Evolutionary conservation across 2,113 vertebrate genomes (phyloP).

Genomic region (Chitala chitala): DNA sequence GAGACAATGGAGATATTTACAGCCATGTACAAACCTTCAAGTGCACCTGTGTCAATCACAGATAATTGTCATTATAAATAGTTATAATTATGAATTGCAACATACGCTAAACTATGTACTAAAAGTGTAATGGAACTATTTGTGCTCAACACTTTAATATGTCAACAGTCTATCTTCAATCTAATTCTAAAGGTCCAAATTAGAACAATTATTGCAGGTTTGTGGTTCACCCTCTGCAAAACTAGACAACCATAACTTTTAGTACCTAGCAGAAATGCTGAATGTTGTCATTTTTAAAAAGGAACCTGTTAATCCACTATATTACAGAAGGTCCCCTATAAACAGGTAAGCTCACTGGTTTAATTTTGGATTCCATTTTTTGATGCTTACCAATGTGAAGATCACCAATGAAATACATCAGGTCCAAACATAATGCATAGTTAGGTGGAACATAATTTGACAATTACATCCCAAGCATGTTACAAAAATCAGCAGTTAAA

Average conservation of each 20-base stretch:
- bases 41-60: conserved; percentile 46
- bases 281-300: background rate
- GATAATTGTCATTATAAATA: conserved; percentile 61
- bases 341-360: background rate
- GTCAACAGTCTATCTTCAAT: background rate
- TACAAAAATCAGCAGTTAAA: background rate
- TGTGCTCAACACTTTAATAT: conserved; percentile 31
- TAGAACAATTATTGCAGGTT: background rate
- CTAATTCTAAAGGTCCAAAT: background rate
- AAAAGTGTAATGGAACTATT: conserved; percentile 43
- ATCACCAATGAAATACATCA: background rate
- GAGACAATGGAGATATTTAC: conserved; percentile 62
- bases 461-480: background rate
- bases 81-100: conserved; percentile 40
- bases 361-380: conserved; percentile 2
- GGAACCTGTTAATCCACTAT: background rate
- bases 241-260: background rate
- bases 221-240: background rate
- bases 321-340: background rate
- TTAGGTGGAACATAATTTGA: conserved; percentile 12
- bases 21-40: conserved; percentile 58
- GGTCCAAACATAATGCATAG: conserved; percentile 21
- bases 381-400: background rate
- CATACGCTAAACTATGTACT: conserved; percentile 30
- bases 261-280: background rate